These are phyloP conservation scores for Brachyptera risi DNA, from an alignment of 2,888 invertebrate genomes.

Conservation along the genomic window DNA sequence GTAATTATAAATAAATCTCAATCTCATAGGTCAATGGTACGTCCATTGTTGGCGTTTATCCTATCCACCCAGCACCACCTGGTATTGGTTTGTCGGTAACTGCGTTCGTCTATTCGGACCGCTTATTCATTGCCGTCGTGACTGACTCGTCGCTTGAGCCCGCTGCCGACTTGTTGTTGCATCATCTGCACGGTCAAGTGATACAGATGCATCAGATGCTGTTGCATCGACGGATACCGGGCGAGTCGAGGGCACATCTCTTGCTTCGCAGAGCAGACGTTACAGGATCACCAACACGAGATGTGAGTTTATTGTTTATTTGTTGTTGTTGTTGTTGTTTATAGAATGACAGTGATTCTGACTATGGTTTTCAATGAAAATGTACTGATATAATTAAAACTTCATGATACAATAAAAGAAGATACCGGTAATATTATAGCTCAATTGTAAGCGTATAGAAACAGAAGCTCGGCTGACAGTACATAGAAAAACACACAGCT, in stretches of 20 bases:
- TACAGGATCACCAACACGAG: conserved; percentile 38
- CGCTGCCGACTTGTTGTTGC: conserved; percentile 37
- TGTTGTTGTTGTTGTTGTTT: too few relatives aligned
- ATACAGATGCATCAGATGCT: conserved; percentile 39
- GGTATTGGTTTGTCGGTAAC: conserved; percentile 49
- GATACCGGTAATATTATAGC: too few relatives aligned
- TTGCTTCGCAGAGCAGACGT: conserved; percentile 41
- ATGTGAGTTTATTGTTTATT: conserved; percentile 33
- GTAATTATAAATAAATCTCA: too few relatives aligned
- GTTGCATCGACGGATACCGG: conserved; percentile 47
- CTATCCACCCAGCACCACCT: conserved; percentile 48
- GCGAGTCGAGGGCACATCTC: conserved; percentile 45
- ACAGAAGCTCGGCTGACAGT: too few relatives aligned
- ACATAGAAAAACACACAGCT: too few relatives aligned
- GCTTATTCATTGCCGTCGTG: conserved; percentile 49
- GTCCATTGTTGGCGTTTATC: conserved; percentile 42
- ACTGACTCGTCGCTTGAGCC: conserved; percentile 40
- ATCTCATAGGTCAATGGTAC: conserved; percentile 44
- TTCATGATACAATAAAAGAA: too few relatives aligned
- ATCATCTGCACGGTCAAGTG: conserved; percentile 39
- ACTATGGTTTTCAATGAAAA: too few relatives aligned
- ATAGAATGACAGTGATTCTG: too few relatives aligned
- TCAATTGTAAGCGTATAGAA: too few relatives aligned
- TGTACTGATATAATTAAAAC: too few relatives aligned
- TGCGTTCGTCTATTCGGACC: conserved; percentile 51